These are phyloP conservation scores for Ruditapes philippinarum DNA, from an alignment of 1,140 invertebrate species.

Conservation along the genomic window DNA sequence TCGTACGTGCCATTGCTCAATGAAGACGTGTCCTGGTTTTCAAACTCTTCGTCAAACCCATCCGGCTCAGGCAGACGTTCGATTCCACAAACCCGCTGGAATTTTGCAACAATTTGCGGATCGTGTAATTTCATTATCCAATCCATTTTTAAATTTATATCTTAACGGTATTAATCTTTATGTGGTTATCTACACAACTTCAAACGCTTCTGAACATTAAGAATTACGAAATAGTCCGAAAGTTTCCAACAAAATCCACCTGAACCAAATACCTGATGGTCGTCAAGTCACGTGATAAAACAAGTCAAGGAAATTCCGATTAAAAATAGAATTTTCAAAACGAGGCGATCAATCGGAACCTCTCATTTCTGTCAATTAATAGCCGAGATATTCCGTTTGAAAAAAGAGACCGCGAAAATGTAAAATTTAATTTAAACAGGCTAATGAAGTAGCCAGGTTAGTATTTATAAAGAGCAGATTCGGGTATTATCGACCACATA, in stretches of 20 bases:
- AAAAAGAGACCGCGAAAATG: no score
- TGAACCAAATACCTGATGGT: constrained; percentile 50
- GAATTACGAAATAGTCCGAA: not conserved
- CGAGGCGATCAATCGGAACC: constrained; percentile 2
- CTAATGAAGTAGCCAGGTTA: no score
- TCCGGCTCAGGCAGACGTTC: constrained; percentile 44
- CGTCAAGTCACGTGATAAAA: constrained; percentile 53
- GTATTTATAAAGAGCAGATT: no score
- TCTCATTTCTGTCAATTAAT: no score
- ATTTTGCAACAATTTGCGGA: constrained; percentile 55
- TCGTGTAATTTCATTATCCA: constrained; percentile 6
- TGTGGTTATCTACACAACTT: no score
- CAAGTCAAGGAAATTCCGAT: constrained; percentile 50
- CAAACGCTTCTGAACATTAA: not conserved
- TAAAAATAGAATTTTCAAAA: constrained; percentile 12
- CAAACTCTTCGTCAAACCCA: constrained; percentile 19
- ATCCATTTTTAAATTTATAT: constrained; percentile 42
- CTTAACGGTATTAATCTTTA: not conserved
- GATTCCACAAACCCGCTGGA: constrained; percentile 49
- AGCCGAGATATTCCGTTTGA: no score
- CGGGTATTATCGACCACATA: no score
- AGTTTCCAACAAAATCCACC: not conserved
- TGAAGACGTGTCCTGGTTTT: not conserved
- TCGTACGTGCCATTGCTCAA: not conserved
- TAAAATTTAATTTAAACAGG: no score